Conservation (phyloP, 2,797 vertebrate genomes). For the Glossophaga mutica region DNA sequence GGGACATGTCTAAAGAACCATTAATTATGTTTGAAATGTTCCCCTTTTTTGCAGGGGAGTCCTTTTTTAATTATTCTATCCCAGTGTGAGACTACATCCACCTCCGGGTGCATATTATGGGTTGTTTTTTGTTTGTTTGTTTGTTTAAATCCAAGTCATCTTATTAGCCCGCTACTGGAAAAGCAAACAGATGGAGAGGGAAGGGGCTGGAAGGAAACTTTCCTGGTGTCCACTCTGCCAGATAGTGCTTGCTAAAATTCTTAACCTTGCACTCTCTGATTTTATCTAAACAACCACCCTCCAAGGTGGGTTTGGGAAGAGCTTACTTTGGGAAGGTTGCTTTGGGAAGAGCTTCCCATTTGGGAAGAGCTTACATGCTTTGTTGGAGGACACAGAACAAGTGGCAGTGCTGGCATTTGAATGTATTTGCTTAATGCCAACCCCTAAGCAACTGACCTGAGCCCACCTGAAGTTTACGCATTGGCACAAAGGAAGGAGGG, state of each 20-base stretch:
- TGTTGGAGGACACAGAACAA: not conserved
- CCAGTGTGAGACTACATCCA: not conserved
- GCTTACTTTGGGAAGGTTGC: too few relatives aligned
- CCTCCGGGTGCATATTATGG: not conserved
- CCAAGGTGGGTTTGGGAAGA: not conserved
- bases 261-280: not conserved
- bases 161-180: not conserved
- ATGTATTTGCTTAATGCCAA: not conserved
- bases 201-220: not conserved
- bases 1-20: not conserved
- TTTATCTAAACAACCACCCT: not conserved
- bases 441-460: not conserved
- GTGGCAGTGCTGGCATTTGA: not conserved
- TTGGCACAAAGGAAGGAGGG: not conserved
- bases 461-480: not conserved
- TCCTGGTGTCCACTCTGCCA: not conserved
- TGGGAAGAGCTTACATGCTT: not conserved
- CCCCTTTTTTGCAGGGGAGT: not conserved
- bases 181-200: not conserved
- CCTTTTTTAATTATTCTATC: not conserved
- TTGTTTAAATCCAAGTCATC: not conserved
- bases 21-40: not conserved
- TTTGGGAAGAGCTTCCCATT: too few relatives aligned
- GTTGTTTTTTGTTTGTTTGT: too few relatives aligned
- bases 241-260: not conserved